Evolutionary conservation across 2,113 vertebrate species (phyloP).

Genomic region (Pelvicachromis taeniatus): DNA sequence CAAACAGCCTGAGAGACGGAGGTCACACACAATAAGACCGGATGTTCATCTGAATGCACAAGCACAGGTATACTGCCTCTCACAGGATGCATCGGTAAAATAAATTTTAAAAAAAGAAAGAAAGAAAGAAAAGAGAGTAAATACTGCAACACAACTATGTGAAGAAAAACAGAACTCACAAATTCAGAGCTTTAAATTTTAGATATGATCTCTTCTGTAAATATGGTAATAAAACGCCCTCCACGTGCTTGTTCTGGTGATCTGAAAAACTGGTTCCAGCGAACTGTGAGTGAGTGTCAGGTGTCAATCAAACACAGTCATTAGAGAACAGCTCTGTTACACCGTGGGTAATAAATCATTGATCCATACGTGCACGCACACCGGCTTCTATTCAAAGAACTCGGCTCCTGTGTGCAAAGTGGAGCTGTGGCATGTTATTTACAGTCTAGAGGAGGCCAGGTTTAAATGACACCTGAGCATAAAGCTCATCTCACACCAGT

Average conservation of each 20-base stretch:
- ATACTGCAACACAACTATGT: not conserved
- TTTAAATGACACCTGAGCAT: conserved; percentile 57
- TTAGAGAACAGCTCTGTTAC: conserved; percentile 1
- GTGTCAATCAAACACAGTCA: conserved; percentile 20
- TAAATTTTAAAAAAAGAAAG: not conserved
- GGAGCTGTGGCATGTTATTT: conserved; percentile 44
- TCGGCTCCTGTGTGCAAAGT: conserved; percentile 28
- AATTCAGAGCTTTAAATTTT: not conserved
- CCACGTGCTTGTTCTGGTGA: not conserved
- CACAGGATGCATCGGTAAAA: not conserved
- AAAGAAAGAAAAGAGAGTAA: not conserved
- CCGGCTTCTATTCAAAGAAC: conserved; percentile 5
- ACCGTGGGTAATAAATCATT: not conserved
- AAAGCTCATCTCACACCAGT: conserved; percentile 51
- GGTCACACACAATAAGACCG: conserved; percentile 76
- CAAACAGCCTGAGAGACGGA: conserved; percentile 72
- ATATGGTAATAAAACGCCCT: not conserved
- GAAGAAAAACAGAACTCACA: not conserved
- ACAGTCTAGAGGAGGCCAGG: conserved; percentile 19
- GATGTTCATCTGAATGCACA: conserved; percentile 76
- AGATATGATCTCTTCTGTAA: not conserved
- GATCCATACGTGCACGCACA: conserved; percentile 9
- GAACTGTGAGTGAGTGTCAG: not conserved
- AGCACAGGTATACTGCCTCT: not conserved
- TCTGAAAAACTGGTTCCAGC: not conserved